These are phyloP conservation scores for Catocala nupta DNA, from an alignment of 2,888 invertebrate genomes.

Conservation along the genomic window DNA sequence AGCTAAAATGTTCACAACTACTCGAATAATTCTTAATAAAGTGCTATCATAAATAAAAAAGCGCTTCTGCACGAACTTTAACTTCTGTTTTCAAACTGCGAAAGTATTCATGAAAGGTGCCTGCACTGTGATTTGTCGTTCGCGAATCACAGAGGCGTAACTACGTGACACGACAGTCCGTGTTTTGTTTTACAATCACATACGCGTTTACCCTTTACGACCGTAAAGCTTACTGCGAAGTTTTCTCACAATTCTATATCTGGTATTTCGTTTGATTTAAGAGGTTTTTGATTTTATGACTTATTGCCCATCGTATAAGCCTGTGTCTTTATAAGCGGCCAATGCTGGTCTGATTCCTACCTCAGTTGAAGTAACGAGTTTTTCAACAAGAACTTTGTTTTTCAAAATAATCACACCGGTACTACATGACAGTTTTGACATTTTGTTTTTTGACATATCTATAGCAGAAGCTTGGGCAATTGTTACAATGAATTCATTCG, in stretches of 20 bases:
- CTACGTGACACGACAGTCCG: conserved; percentile 19
- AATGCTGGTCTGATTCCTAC: too few relatives aligned
- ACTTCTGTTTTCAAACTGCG: conserved; percentile 40
- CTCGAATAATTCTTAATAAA: conserved; percentile 28
- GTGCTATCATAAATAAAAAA: conserved; percentile 24
- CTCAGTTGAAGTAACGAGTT: too few relatives aligned
- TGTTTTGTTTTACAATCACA: conserved; percentile 36
- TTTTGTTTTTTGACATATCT: too few relatives aligned
- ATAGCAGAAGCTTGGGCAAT: too few relatives aligned
- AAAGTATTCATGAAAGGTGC: conserved; percentile 50
- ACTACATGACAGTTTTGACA: too few relatives aligned
- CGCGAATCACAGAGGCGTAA: conserved; percentile 32
- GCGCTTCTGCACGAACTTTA: conserved; percentile 28
- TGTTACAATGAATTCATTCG: too few relatives aligned
- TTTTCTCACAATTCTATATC: background rate
- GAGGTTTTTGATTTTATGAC: background rate
- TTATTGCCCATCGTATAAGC: too few relatives aligned
- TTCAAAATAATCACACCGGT: too few relatives aligned
- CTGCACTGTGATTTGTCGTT: conserved; percentile 47
- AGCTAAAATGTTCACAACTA: too few relatives aligned
- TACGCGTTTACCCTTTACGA: background rate
- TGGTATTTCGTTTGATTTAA: background rate
- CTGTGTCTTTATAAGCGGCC: too few relatives aligned
- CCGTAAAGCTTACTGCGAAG: background rate
- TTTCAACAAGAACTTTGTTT: too few relatives aligned